Percentiles rank a stretch among this genome's conserved stretches.
Conservation (phyloP, 2,113 vertebrate genomes). For the Sterrhoptilus dennistouni region DNA sequence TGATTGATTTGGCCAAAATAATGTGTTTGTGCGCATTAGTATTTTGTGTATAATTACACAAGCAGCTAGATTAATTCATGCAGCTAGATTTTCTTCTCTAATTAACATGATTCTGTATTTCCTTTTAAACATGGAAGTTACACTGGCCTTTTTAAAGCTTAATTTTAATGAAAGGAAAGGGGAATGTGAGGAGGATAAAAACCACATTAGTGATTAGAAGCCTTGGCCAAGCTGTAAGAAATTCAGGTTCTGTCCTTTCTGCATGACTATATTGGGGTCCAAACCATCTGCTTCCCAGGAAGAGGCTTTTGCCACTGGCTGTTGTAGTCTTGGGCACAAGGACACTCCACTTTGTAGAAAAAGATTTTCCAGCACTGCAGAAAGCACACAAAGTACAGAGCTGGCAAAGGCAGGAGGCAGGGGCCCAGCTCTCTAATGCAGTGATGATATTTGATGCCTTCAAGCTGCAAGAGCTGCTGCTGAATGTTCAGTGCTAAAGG, state of each 20-base stretch:
- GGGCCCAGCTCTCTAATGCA: not conserved
- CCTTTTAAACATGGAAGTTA: not conserved
- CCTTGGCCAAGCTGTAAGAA: not conserved
- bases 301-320: not conserved
- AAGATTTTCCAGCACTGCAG: not conserved
- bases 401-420: not conserved
- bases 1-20: not conserved
- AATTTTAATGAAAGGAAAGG: not conserved
- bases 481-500: not conserved
- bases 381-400: not conserved
- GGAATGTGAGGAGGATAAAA: not conserved
- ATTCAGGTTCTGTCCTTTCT: not conserved
- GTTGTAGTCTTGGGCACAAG: not conserved
- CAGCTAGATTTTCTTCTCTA: not conserved
- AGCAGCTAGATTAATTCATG: not conserved
- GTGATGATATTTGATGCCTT: not conserved
- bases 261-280: not conserved
- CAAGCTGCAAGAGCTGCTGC: not conserved
- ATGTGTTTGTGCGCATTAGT: not conserved
- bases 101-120: not conserved
- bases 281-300: not conserved
- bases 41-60: not conserved
- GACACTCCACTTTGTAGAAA: not conserved
- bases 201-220: not conserved
- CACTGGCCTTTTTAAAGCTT: not conserved